Base-by-base conservation (phyloP, 2,888 invertebrate species). In the Siphlonurus alternatus region DNA sequence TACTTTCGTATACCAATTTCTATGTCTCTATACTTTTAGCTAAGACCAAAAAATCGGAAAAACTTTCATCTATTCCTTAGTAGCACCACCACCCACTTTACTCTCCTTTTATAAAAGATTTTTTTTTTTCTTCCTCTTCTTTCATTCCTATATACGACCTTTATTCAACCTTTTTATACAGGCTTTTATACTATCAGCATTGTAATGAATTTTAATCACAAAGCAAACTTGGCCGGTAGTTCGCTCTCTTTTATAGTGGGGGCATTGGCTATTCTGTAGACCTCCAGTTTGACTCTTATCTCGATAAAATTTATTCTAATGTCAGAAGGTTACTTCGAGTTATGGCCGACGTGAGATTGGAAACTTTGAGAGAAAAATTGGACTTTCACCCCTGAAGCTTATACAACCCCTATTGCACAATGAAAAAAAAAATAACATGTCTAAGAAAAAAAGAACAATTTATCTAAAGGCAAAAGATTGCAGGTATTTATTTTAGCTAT, bases 401-500 rank as follows among this genome's bases (percentile, higher is more conserved):
- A 38, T 10, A 5, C 38, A 5, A 38, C 38, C 38, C 38, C 38
- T 38, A 38, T 15, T 38, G 15, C 15, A 38, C 15, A 38, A 5
- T 10, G 15, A 5, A 38, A 38, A 10, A 38, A 10, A 38, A 38
- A 38, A 5, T 38, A 38, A 38, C 5, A 15, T 10, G 38, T 10
- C 7, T 10, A 38, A 38, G 38, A 38, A 38, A 38, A 38, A 38
- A 38, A 38, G 5, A 38, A 38, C 38, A 38, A 38, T 38, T 38
- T 38, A 38, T 38, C 38, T 38, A 38, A 38, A 38, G 15, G 19
- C 60, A 54, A 65, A 63, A 63, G 65, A 65, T 65, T 65, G 65
- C 53, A 63, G 63, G 65, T 65, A 65, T 65, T 65, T 65, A 65
- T 65, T 63, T 65, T 61, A 22, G 38, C 23, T 22, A 22, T 22